Percentiles rank a stretch among this genome's conserved stretches.
Conservation (phyloP, 2,113 vertebrate species). For the Aix galericulata region DNA sequence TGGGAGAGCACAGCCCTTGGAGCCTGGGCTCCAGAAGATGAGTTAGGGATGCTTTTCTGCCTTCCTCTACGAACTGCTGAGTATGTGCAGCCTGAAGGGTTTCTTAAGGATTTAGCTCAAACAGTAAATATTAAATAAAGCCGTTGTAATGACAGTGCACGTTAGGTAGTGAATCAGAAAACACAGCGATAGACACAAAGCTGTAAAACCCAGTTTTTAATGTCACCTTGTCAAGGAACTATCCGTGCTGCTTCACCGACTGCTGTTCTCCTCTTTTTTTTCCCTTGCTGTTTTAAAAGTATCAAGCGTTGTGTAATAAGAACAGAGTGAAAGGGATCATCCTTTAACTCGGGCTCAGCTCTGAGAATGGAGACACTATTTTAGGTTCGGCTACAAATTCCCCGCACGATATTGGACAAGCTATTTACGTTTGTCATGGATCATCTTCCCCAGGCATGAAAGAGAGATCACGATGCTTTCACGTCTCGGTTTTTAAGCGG, state of each 20-base stretch:
- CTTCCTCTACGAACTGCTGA: neutral
- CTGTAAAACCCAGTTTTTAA: neutral
- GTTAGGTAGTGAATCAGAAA: neutral
- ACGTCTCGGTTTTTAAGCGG: neutral
- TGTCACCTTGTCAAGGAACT: neutral
- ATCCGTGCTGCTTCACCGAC: neutral
- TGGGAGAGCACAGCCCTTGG: too few relatives aligned
- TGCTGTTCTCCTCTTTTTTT: neutral
- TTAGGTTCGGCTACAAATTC: neutral
- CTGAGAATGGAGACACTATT: too few relatives aligned
- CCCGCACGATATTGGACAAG: neutral
- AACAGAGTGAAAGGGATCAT: neutral
- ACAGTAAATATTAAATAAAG: neutral
- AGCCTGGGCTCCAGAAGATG: neutral
- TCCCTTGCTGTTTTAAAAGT: neutral
- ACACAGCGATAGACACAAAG: neutral
- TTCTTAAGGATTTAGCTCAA: neutral
- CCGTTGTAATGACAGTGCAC: neutral
- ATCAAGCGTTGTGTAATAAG: neutral
- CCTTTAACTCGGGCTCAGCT: neutral
- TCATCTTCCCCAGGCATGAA: neutral
- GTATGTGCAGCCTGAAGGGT: neutral
- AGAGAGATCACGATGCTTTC: accelerated
- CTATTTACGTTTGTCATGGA: neutral
- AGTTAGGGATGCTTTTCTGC: neutral